Evolutionary conservation across 2,888 invertebrate genomes (phyloP), one percentile per base, ranked within the genome.

Genomic region (Julus scandinavius): DNA sequence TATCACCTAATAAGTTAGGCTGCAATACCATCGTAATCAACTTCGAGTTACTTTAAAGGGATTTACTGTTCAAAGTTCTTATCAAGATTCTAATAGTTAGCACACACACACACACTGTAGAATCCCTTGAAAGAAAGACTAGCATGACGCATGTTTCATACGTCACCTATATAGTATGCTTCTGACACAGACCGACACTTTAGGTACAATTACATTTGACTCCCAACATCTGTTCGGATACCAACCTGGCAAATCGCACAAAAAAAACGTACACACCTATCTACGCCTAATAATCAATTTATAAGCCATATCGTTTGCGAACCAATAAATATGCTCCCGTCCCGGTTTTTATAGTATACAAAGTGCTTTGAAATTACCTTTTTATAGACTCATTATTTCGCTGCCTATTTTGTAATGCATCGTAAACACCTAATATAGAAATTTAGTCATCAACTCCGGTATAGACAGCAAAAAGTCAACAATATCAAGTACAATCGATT

Each of bases 401-500:
- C 85, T 85, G 85, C 29, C 85, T 50, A 85, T 85, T 85, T 85
- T 80, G 80, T 80, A 80, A 80, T 80, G 50, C 50, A 85, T 85
- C 45, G 85, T 49, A 85, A 85, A 85, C 85, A 85, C 45, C 85
- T 49, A 85, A 85, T 80, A 80, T 85, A 85, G 85, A 85, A 85
- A 85, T 85, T 85, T 85, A 85, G 85, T 85, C 50, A 85, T 85
- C 85, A 85, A 85, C 85, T 85, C 50, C 85, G n/a, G 85, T 80
- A 50, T 85, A 85, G 85, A 85, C 85, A 85, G 85, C 85, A 85
- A 85, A 85, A 85, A 85, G 50, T 85, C 85, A 85, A 85, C 85
- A 85, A 85, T 85, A 85, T 85, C 85, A 85, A 85, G 85, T 85
- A 85, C 85, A 85, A 85, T 85, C 85, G 85, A 85, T 49, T 85